Evolutionary conservation across 1,140 invertebrate genomes (phyloP), one percentile per base, ranked within the genome.

Genomic region (Oppia nitens): DNA sequence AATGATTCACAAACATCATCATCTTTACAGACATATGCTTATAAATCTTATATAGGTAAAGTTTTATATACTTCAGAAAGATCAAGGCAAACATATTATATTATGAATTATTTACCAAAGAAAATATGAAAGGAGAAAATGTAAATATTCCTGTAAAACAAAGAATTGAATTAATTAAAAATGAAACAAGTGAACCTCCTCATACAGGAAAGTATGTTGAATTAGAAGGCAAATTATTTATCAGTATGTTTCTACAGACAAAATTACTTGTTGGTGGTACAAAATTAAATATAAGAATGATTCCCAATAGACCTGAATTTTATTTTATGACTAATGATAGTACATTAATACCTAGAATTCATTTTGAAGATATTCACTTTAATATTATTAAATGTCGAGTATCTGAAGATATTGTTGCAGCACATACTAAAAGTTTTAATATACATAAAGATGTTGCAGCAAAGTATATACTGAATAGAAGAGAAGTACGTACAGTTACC

Each of bases 1-100:
- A 74, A 74, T 67, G 70, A 73, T 63, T 72, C 71, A 66, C 61
- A 71, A 24, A 62, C 75, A 1, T 71, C 70, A 17, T 66, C 70
- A 0, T 64, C 69, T 23, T 70, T 68, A 50, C 69, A 71, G 57
- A 69, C 68, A 17, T 74, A 76, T 64, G 66, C 68, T 21, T 74
- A 72, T 62, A 57, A 69, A 54, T 67, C 69, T 1, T 75, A 74
- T 51, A 67, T 76, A 9, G 71, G 76, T 67, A 73, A 67, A 2
- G 53, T 72, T 4, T 60, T 71, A 2, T 67, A 66, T 62, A 74
- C 74, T 66, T 66, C 64, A 3, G 55, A 60, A 17, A 64, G 60
- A 21, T 71, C 70, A 12, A 74, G 73, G 65, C 55, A 65, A 14
- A 70, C 69, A 0, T 69, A 73, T 66, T 73, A n/a, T n/a, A n/a